Evolutionary conservation across 2,113 vertebrate species (phyloP), one percentile per base, ranked within the genome.

Genomic region (Microcebus jonahi): DNA sequence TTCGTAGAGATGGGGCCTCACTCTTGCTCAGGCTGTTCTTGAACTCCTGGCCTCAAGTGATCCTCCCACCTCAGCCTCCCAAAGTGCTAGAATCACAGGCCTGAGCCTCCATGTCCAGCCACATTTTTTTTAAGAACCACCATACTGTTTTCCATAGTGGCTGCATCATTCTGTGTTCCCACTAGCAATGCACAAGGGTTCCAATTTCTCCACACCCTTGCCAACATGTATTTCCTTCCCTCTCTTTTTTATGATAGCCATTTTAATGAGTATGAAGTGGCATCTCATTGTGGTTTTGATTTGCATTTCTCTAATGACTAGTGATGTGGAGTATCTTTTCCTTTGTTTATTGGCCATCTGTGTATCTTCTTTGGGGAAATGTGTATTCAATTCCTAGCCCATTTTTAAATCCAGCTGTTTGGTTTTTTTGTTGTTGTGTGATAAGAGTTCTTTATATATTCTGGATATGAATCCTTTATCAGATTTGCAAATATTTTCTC

Each of bases 401-500:
- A 50, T 55, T 92, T 95, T 90, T 20, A 90, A 90, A 57, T 79
- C 31, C 5, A 50, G 12, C 21, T 55, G 17, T 50, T 81, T 36
- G 65, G 11, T 63, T 85, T 88, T 70, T 23, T 88, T 68, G 42
- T 91, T 45, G 53, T 86, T 68, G 65, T 73, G 18, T 75, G 92
- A 65, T 63, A 53, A n/a, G 63, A 48, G 9, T 95, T 65, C 39
- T 68, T 86, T 92, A 95, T 50, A 53, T 53, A 80, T 53, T 68
- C 48, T 68, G 21, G 42, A 75, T 85, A 27, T 76, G 85, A 90
- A 73, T 70, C 57, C 63, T 18, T 86, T 86, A 57, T 71, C 53
- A 70, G 42, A 90, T 73, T 88, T 96, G 39, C 63, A 92, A 79
- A 67, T 90, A 67, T 68, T 81, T 67, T 75, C 17, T 86, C 65